Evolutionary conservation across 1,140 invertebrate species (phyloP), one percentile per base, ranked within the genome.

Genomic region (Plectus sambesii): DNA sequence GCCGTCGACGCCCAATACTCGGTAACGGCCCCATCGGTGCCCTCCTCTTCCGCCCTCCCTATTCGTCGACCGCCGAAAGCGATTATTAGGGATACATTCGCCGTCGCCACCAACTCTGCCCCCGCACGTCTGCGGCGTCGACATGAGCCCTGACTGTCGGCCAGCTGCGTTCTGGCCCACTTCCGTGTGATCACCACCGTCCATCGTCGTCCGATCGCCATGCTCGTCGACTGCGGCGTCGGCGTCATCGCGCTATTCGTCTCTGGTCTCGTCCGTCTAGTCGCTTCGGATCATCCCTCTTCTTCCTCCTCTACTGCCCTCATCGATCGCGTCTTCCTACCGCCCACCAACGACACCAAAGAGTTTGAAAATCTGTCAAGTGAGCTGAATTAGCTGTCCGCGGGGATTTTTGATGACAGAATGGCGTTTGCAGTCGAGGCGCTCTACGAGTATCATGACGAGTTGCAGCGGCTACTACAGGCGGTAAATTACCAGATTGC

Each of bases 351-450:
- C n/a, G n/a, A n/a, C n/a, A n/a, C n/a, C n/a, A n/a, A n/a, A n/a
- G n/a, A n/a, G n/a, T n/a, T n/a, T n/a, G n/a, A n/a, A n/a, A n/a
- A n/a, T n/a, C n/a, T n/a, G n/a, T n/a, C n/a, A n/a, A n/a, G n/a
- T n/a, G n/a, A n/a, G n/a, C n/a, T n/a, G n/a, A n/a, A n/a, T n/a
- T n/a, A n/a, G n/a, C n/a, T n/a, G n/a, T n/a, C n/a, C n/a, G n/a
- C n/a, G n/a, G n/a, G n/a, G n/a, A 40, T 58, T 58, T 12, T 58
- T 54, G 38, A 58, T 55, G 37, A 39, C 59, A 56, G 59, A n/a
- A 15, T 60, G n/a, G 45, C n/a, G 45, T 3, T 3, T 42, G 24
- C 43, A 45, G 12, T 45, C 19, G 15, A 17, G 40, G 40, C 15
- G 40, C n/a, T n/a, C 17, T 15, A 42, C 30, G 15, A 42, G 40